A percentile compares a stretch with the other conserved stretches of the same genome.
Conservation (phyloP, 2,113 vertebrate genomes). For the Percopsis transmontana region DNA sequence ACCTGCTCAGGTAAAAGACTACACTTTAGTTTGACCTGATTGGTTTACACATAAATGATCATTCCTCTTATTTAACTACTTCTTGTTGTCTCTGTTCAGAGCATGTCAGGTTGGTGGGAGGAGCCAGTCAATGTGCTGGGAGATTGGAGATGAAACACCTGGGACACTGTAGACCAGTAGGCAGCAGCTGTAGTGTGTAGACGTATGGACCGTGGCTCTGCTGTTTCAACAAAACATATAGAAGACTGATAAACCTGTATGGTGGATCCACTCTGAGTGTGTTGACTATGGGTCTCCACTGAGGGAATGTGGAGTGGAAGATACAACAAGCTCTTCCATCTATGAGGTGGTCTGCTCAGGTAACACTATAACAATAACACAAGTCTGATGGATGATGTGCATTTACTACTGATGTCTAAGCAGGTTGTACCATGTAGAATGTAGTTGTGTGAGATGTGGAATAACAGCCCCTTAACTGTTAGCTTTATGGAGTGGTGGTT, state of each 20-base stretch:
- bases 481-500: too few relatives aligned
- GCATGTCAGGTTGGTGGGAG: slow-evolving; percentile 5
- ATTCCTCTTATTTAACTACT: neutral
- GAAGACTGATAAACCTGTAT: rapidly evolving
- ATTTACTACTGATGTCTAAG: too few relatives aligned
- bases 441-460: too few relatives aligned
- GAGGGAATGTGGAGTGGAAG: neutral
- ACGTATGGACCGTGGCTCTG: slow-evolving; percentile 17
- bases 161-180: slow-evolving; percentile 2
- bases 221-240: neutral
- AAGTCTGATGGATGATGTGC: too few relatives aligned
- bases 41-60: neutral
- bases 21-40: neutral
- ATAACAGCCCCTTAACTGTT: too few relatives aligned
- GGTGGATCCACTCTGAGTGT: slow-evolving; percentile 9
- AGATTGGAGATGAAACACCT: neutral
- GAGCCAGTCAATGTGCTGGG: slow-evolving; percentile 14
- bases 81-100: neutral
- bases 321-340: neutral
- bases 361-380: neutral
- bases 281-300: neutral
- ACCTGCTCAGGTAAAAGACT: neutral
- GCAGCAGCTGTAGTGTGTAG: slow-evolving; percentile 3
- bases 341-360: neutral
- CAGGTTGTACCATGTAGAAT: too few relatives aligned